These are phyloP conservation scores for Potamarius usumacintae DNA, from an alignment of 2,113 vertebrate species.

Conservation along the genomic window DNA sequence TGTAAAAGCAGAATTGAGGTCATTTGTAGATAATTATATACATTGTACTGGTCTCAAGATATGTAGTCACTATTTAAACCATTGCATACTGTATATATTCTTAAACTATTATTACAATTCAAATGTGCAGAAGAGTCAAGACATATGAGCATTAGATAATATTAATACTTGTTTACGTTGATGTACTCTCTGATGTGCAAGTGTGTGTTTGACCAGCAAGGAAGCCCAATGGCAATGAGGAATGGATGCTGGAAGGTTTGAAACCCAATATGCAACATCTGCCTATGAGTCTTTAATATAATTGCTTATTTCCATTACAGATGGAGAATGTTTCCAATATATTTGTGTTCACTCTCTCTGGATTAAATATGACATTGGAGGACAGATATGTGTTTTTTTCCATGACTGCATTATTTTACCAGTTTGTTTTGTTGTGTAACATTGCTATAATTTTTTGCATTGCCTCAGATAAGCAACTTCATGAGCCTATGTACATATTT, in stretches of 20 bases:
- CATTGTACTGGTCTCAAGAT: not conserved
- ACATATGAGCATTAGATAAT: not conserved
- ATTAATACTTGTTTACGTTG: not conserved
- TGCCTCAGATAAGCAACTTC: slow-evolving; percentile 34
- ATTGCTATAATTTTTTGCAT: slow-evolving; percentile 34
- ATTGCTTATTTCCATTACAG: slow-evolving; percentile 10
- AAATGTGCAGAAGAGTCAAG: not conserved
- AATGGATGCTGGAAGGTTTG: not conserved
- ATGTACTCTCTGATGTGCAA: not conserved
- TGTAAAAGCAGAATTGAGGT: not conserved
- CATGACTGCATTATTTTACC: slow-evolving; percentile 37
- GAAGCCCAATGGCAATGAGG: not conserved
- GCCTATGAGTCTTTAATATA: not conserved
- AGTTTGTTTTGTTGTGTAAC: slow-evolving; percentile 39
- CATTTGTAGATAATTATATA: not conserved
- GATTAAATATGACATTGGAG: slow-evolving; percentile 43
- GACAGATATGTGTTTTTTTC: slow-evolving; percentile 43
- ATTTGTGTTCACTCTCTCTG: slow-evolving; percentile 47
- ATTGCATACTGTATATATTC: not conserved
- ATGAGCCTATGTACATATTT: slow-evolving; percentile 62
- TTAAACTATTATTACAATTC: not conserved
- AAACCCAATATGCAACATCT: not conserved
- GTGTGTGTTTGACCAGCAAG: not conserved
- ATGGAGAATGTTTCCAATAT: slow-evolving; percentile 42
- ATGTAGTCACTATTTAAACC: not conserved